Percentiles rank a stretch among this genome's conserved stretches.
Conservation (phyloP, 2,797 vertebrate species). For the Pseudochirops corinnae region DNA sequence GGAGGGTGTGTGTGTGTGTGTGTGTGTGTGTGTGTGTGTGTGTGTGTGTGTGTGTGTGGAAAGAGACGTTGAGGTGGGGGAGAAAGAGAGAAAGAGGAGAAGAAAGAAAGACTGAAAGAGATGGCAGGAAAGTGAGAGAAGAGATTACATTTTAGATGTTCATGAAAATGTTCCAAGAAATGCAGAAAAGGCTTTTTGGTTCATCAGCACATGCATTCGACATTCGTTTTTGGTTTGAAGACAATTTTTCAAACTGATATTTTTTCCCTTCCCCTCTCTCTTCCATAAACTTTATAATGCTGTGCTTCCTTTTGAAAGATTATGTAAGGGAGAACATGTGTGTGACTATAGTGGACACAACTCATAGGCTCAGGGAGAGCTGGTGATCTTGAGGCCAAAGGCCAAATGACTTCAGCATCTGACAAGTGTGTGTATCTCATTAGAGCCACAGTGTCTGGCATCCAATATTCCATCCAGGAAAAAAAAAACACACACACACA, state of each 20-base stretch:
- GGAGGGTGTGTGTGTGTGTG: conserved; percentile 28
- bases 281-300: conserved; percentile 67
- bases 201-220: conserved; percentile 64
- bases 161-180: conserved; percentile 43
- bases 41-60: neutral
- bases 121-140: neutral
- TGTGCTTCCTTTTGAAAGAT: conserved; percentile 73
- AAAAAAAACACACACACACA: neutral
- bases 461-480: neutral
- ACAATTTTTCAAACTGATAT: conserved; percentile 71
- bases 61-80: neutral
- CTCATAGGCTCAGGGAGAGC: conserved; percentile 37
- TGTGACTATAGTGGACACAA: conserved; percentile 65
- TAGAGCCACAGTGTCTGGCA: conserved; percentile 35
- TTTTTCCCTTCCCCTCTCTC: conserved; percentile 57
- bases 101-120: neutral
- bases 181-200: conserved; percentile 44
- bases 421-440: conserved; percentile 79
- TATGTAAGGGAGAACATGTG: conserved; percentile 77
- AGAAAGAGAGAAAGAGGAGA: neutral
- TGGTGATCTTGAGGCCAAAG: conserved; percentile 68
- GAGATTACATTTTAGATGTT: conserved; percentile 14
- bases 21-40: conserved; percentile 21
- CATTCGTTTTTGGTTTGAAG: conserved; percentile 70
- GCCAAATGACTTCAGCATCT: conserved; percentile 73